Evolutionary conservation across 2,113 vertebrate genomes (phyloP).

Genomic region (Apodemus speciosus): DNA sequence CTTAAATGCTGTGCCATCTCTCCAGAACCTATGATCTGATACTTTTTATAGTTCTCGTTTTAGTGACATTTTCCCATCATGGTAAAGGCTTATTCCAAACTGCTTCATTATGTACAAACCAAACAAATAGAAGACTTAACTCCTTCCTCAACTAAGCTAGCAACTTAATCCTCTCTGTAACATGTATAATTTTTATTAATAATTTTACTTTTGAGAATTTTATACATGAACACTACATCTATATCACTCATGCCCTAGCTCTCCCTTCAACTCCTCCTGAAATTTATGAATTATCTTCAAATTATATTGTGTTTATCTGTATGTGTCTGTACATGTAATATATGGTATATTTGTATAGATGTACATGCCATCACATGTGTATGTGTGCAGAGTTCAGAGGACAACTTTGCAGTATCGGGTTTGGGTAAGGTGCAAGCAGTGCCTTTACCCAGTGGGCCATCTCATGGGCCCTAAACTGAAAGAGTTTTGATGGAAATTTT

Average conservation of each 20-base stretch:
- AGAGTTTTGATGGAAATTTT: slow-evolving; percentile 1
- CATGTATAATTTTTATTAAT: neutral
- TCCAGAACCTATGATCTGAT: neutral
- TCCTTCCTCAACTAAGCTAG: neutral
- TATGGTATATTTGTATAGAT: neutral
- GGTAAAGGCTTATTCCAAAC: neutral
- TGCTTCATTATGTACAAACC: neutral
- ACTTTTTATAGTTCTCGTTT: neutral
- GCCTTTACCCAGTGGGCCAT: neutral
- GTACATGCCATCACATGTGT: neutral
- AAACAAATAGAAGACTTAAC: neutral
- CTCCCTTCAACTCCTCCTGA: neutral
- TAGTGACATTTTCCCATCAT: neutral
- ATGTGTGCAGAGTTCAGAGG: neutral
- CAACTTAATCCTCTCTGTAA: neutral
- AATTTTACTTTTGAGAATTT: neutral
- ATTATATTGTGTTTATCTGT: neutral
- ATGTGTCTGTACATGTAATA: neutral
- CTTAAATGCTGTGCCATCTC: neutral
- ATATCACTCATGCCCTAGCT: neutral
- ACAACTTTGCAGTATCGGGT: neutral
- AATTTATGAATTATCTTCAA: neutral
- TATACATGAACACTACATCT: neutral
- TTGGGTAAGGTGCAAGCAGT: too few species aligned
- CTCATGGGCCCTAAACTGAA: neutral